A percentile compares a stretch with the other conserved stretches of the same genome.
Conservation (phyloP, 2,113 vertebrate genomes). For the Cavia porcellus region DNA sequence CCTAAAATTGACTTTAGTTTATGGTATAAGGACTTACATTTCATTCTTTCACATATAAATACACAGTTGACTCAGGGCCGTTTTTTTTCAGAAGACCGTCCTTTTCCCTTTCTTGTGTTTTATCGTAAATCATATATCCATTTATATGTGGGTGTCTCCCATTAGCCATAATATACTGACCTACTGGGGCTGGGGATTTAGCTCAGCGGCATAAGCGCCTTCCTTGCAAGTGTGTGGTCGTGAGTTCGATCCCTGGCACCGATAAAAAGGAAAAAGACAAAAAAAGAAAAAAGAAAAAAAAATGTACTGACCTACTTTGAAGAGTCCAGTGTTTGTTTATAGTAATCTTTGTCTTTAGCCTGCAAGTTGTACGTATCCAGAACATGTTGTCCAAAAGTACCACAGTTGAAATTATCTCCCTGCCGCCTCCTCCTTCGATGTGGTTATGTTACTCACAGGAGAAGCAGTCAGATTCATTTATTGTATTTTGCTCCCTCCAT, state of each 20-base stretch:
- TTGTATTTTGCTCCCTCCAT: background rate
- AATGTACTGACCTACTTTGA: background rate
- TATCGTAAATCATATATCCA: background rate
- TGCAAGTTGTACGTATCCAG: background rate
- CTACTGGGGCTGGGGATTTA: background rate
- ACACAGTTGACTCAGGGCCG: background rate
- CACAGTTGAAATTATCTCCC: background rate
- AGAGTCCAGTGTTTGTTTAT: background rate
- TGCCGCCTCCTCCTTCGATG: background rate
- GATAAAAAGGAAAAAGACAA: no score
- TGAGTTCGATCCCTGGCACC: no score
- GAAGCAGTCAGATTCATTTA: background rate
- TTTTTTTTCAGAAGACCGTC: background rate
- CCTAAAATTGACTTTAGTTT: background rate
- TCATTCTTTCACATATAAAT: background rate
- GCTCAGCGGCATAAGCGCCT: no score
- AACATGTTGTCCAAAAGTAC: background rate
- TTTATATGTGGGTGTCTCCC: background rate
- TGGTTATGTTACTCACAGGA: constrained; percentile 5
- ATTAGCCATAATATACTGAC: background rate
- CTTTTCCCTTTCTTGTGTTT: background rate
- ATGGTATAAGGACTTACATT: background rate
- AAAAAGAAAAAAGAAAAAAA: no score
- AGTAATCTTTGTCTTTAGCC: constrained; percentile 8
- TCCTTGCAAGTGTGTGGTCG: no score